These are phyloP conservation scores for Nasonia oneida DNA, from an alignment of 2,888 invertebrate genomes.

Conservation along the genomic window DNA sequence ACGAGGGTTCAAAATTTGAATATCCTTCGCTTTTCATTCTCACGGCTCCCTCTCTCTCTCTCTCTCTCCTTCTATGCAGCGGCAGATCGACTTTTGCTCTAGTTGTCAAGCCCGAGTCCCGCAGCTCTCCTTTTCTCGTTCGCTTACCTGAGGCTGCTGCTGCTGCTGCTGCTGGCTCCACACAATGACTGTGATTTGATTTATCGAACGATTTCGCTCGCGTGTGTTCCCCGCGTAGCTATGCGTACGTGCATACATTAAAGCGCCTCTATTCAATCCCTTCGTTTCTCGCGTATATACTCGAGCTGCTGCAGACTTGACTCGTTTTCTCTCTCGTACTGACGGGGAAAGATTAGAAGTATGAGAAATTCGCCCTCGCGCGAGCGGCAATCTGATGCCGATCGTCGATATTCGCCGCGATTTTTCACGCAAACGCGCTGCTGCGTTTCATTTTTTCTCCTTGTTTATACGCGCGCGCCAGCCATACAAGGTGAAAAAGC, in stretches of 20 bases:
- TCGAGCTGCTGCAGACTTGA: constrained; percentile 17
- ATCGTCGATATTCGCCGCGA: constrained; percentile 45
- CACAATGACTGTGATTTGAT: constrained; percentile 77
- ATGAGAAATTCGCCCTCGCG: constrained; percentile 59
- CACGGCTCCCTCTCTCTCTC: constrained; percentile 68
- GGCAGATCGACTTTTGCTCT: constrained; percentile 35
- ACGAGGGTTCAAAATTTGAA: constrained; percentile 78
- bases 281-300: constrained; percentile 27
- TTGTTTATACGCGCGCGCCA: constrained; percentile 9
- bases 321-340: constrained; percentile 56
- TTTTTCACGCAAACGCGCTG: constrained; percentile 51
- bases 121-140: constrained; percentile 62
- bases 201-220: constrained; percentile 73
- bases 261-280: constrained; percentile 62
- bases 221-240: constrained; percentile 46
- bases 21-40: constrained; percentile 76
- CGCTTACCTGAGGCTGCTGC: constrained; percentile 60
- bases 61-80: constrained; percentile 40
- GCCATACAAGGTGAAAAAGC: constrained; percentile 27
- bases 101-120: constrained; percentile 3
- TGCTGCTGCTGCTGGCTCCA: constrained; percentile 37
- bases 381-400: constrained; percentile 43
- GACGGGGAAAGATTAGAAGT: constrained; percentile 60
- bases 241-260: constrained; percentile 64
- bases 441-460: constrained; percentile 35